Base-by-base conservation (phyloP, 2,113 vertebrate species). In the Chaetodon trifascialis region DNA sequence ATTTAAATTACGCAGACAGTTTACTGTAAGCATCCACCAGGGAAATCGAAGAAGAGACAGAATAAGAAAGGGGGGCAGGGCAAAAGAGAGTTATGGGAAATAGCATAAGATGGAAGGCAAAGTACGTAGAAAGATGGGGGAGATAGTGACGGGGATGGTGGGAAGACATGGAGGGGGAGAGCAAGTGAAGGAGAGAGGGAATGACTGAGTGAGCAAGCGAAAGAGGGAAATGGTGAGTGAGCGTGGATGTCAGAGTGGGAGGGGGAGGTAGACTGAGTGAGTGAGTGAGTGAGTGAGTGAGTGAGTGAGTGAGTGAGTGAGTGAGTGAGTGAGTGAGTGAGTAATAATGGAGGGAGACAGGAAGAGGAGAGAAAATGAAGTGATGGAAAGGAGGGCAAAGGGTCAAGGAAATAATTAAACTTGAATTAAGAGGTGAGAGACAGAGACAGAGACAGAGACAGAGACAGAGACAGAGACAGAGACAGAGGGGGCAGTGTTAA, bases 11-110 rank as follows among this genome's bases (percentile, higher is more conserved):
- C 74, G 63, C 85, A 55, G 80, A 90, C 92, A 90, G 92, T 94
- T 94, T 94, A 94, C 92, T 90, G 91, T 91, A 94, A 95, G 92
- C 90, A 92, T 92, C 91, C 93, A 93, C 91, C 76, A 84, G 93
- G 88, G 92, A 92, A 88, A 93, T 89, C 64, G 93, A 94, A 91
- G 86, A 74, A 82, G 84, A 89, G 80, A 88, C 65, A 68, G 79
- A 85, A 65, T 69, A 59, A 82, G 77, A 82, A 76, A 79, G 54
- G 23, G 65, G 60, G 47, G 9, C 25, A 47, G 77, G 11, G 58
- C 69, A 78, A 76, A 86, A 51, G 42, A 70, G 80, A 88, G 89
- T 89, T 90, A 90, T 90, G 88, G 91, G 90, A 91, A 92, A 93
- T 58, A 82, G 73, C 71, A 49, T 49, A 69, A 67, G 79, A 82